Evolutionary conservation across 35 echinoderm and acorn worm species (phyloP), one percentile per base, ranked within the genome.

Genomic region (Ophiothrix spiculata): DNA sequence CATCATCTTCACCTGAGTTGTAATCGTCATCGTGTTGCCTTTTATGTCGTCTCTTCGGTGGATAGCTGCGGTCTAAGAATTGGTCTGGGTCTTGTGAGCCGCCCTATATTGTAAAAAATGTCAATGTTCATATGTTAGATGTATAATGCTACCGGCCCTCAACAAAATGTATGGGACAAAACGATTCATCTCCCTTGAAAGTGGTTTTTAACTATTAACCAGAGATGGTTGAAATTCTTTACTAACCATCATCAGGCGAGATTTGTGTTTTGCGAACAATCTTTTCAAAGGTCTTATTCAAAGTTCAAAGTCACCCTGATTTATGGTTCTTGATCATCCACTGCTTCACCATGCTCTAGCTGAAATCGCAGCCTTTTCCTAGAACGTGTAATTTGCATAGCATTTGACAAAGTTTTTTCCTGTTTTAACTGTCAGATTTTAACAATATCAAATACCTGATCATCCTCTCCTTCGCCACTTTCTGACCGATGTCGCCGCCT

Each of bases 41-140:
- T 1, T n/a, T 36, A 0, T 64, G 54, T 28, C 49, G 45, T 16
- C 81, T 45, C 25, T 69, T 69, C 69, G 81, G 81, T 37, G 81
- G 81, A 25, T 83, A 83, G 35, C 81, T 83, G 13, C 81, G 81
- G 34, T 83, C 81, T 17, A 83, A 37, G 56, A 83, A 83, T n/a
- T n/a, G n/a, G n/a, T n/a, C n/a, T n/a, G n/a, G n/a, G n/a, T n/a
- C n/a, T n/a, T n/a, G n/a, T n/a, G n/a, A n/a, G n/a, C n/a, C n/a
- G n/a, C n/a, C n/a, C n/a, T n/a, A n/a, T n/a, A n/a, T n/a, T n/a
- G n/a, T n/a, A n/a, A n/a, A n/a, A n/a, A n/a, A n/a, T n/a, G n/a
- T n/a, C n/a, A n/a, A n/a, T n/a, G n/a, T n/a, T n/a, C n/a, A n/a
- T n/a, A n/a, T n/a, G n/a, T n/a, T n/a, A n/a, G n/a, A 37, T 36